These are phyloP conservation scores for Nymphalis urticae DNA, from an alignment of 2,888 invertebrate genomes.

Conservation along the genomic window DNA sequence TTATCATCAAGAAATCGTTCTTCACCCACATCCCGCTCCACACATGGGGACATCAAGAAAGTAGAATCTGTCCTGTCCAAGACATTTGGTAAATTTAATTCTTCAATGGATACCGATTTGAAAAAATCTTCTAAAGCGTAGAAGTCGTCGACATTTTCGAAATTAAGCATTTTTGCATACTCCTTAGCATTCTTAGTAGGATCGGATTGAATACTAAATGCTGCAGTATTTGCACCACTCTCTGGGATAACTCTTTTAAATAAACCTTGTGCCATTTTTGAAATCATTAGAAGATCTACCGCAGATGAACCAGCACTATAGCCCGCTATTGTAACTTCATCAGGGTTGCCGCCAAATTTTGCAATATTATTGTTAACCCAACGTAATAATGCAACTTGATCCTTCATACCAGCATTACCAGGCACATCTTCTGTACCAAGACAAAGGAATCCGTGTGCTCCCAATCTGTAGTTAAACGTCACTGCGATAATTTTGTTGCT, in stretches of 20 bases:
- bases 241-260: slow-evolving; percentile 44
- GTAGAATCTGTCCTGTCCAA: slow-evolving; percentile 40
- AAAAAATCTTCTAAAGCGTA: slow-evolving; percentile 53
- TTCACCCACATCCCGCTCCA: slow-evolving; percentile 42
- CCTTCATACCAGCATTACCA: slow-evolving; percentile 52
- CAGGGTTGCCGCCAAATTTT: slow-evolving; percentile 48
- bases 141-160: slow-evolving; percentile 48
- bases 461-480: slow-evolving; percentile 57
- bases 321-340: slow-evolving; percentile 49
- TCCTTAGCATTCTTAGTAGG: slow-evolving; percentile 44
- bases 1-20: slow-evolving; percentile 49
- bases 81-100: slow-evolving; percentile 42
- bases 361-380: slow-evolving; percentile 50
- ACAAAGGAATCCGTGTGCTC: slow-evolving; percentile 45
- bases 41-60: slow-evolving; percentile 45
- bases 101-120: slow-evolving; percentile 45
- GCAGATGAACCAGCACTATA: slow-evolving; percentile 48
- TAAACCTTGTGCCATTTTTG: slow-evolving; percentile 42
- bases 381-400: slow-evolving; percentile 46
- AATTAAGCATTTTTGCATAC: slow-evolving; percentile 44
- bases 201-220: slow-evolving; percentile 43
- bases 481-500: slow-evolving; percentile 50
- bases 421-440: slow-evolving; percentile 46
- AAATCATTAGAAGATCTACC: slow-evolving; percentile 45
- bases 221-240: slow-evolving; percentile 42